These are phyloP conservation scores for Pherbina coryleti DNA, from an alignment of 2,888 invertebrate species.

Conservation along the genomic window DNA sequence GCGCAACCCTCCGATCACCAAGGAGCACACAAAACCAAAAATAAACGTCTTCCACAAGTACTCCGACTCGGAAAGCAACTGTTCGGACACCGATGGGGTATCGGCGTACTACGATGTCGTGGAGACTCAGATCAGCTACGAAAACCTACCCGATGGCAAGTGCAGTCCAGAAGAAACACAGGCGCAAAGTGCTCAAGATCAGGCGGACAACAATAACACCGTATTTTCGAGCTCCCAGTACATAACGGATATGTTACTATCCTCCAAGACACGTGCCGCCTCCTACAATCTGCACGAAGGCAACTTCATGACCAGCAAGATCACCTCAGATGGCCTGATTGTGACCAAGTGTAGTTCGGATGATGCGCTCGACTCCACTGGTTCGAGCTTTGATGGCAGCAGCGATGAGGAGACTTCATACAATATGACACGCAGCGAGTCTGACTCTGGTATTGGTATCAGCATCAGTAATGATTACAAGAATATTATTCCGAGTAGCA, in stretches of 20 bases:
- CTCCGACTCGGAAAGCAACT: conserved; percentile 74
- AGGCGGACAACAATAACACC: conserved; percentile 45
- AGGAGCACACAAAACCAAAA: conserved; percentile 77
- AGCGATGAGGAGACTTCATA: conserved; percentile 69
- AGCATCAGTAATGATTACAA: conserved; percentile 67
- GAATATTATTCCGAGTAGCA: conserved; percentile 32
- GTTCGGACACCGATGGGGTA: conserved; percentile 73
- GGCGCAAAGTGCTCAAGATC: conserved; percentile 43
- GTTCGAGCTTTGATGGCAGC: conserved; percentile 69
- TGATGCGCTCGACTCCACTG: conserved; percentile 68
- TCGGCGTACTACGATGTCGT: conserved; percentile 70
- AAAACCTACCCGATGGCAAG: conserved; percentile 68
- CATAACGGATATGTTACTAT: conserved; percentile 68
- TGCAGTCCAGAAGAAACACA: conserved; percentile 53
- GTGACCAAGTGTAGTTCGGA: conserved; percentile 69
- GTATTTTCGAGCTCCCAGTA: conserved; percentile 66
- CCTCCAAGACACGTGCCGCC: conserved; percentile 67
- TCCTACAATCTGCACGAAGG: conserved; percentile 69
- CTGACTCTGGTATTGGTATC: conserved; percentile 70
- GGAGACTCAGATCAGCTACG: conserved; percentile 66
- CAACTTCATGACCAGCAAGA: conserved; percentile 69
- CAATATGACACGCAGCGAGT: conserved; percentile 69
- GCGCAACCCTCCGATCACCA: conserved; percentile 76
- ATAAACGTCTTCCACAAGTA: conserved; percentile 75
- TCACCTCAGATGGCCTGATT: conserved; percentile 69